Evolutionary conservation across 2,113 vertebrate genomes (phyloP).

Genomic region (Bufo gargarizans): DNA sequence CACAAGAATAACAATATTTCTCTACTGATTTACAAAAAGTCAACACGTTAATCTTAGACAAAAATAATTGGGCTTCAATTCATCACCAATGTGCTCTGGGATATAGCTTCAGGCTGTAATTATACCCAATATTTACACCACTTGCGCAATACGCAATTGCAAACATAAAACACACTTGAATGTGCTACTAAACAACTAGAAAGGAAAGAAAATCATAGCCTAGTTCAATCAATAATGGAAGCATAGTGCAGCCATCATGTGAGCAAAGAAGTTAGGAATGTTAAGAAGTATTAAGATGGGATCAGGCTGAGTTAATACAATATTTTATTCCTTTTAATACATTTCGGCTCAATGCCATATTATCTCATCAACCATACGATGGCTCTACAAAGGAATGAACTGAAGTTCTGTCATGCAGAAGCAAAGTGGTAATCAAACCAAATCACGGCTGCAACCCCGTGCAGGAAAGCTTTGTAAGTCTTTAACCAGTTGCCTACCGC

Average conservation of each 20-base stretch:
- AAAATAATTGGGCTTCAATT: neutral
- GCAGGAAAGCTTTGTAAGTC: conserved; percentile 59
- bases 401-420: conserved; percentile 54
- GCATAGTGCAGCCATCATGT: neutral
- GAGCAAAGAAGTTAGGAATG: neutral
- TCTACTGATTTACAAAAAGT: neutral
- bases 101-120: neutral
- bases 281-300: conserved; percentile 47
- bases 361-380: conserved; percentile 64
- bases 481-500: no score
- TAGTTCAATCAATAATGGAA: conserved; percentile 14
- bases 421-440: conserved; percentile 61
- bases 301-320: conserved; percentile 66
- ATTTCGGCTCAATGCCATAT: conserved; percentile 63
- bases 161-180: neutral
- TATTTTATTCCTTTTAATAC: conserved; percentile 68
- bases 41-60: neutral
- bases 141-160: neutral
- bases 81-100: neutral
- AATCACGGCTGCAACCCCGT: conserved; percentile 60
- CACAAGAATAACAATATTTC: no score
- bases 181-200: neutral
- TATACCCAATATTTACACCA: neutral
- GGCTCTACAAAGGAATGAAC: conserved; percentile 53
- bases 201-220: neutral